Conservation (phyloP, 2,113 vertebrate species). For the Proterorhinus semilunaris region DNA sequence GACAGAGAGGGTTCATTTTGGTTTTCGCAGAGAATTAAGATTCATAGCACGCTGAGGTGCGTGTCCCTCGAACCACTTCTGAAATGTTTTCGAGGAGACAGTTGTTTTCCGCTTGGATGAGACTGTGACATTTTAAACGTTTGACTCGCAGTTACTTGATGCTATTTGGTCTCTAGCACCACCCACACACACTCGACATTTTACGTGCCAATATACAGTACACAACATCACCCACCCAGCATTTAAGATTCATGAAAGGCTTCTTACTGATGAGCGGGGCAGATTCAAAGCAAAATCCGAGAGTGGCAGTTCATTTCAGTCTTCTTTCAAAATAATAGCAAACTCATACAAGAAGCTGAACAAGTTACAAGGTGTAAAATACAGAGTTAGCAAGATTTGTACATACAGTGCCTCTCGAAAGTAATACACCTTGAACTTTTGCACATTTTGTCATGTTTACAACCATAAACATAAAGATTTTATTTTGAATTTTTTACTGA, state of each 20-base stretch:
- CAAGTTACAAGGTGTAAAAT: no score
- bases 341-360: no score
- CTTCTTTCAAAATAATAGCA: no score
- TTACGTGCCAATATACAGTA: constrained; percentile 4
- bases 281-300: no score
- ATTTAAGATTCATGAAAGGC: neutral
- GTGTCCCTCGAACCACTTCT: constrained; percentile 38
- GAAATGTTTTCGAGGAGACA: constrained; percentile 20
- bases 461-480: no score
- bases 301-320: no score
- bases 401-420: no score
- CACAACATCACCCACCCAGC: constrained; percentile 2
- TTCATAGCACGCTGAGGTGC: constrained; percentile 17
- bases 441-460: no score
- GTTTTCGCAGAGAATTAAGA: constrained; percentile 5
- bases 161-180: constrained; percentile 13
- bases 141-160: constrained; percentile 24
- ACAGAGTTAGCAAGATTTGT: no score
- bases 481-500: no score
- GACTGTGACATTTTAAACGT: constrained; percentile 33
- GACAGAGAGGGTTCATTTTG: constrained; percentile 3
- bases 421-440: no score
- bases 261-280: neutral
- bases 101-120: constrained; percentile 12
- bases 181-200: constrained; percentile 2